phyloP scores from a whole-genome alignment of 2,797 vertebrate genomes.

The Betta splendens region DNA sequence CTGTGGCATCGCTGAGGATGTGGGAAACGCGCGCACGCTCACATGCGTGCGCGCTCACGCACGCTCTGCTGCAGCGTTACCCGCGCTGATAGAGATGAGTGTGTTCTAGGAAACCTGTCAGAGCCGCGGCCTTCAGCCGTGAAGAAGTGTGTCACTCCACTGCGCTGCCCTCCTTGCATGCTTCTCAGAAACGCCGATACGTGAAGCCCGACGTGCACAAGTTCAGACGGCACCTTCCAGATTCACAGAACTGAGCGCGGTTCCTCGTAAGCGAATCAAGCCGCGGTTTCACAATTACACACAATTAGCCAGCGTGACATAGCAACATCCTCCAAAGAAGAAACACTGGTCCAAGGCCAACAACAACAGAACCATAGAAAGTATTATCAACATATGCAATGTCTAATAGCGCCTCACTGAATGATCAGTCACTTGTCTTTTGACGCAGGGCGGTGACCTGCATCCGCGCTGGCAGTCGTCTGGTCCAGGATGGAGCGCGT shows the following conservation, averaged over 20 bases:
- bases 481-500: no score
- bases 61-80: conserved; percentile 54
- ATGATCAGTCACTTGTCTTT: no score
- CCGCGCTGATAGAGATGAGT: conserved; percentile 61
- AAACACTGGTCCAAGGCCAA: no score
- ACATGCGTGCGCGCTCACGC: conserved; percentile 15
- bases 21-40: conserved; percentile 45
- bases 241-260: conserved; percentile 63
- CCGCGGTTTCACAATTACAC: conserved; percentile 25
- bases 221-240: conserved; percentile 29
- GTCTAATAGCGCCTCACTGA: no score
- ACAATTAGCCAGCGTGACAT: conserved; percentile 46
- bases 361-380: no score
- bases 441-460: no score
- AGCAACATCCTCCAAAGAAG: conserved; percentile 7
- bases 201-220: conserved; percentile 51
- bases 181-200: conserved; percentile 74
- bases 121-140: conserved; percentile 45
- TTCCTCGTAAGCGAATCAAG: conserved; percentile 60
- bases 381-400: no score
- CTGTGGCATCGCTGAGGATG: conserved; percentile 72
- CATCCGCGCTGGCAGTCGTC: no score
- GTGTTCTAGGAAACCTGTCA: conserved; percentile 74
- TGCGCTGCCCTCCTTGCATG: conserved; percentile 55
- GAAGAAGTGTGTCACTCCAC: conserved; percentile 71